Evolutionary conservation across 2,888 invertebrate genomes (phyloP).

Genomic region (Polymixis flavicincta): DNA sequence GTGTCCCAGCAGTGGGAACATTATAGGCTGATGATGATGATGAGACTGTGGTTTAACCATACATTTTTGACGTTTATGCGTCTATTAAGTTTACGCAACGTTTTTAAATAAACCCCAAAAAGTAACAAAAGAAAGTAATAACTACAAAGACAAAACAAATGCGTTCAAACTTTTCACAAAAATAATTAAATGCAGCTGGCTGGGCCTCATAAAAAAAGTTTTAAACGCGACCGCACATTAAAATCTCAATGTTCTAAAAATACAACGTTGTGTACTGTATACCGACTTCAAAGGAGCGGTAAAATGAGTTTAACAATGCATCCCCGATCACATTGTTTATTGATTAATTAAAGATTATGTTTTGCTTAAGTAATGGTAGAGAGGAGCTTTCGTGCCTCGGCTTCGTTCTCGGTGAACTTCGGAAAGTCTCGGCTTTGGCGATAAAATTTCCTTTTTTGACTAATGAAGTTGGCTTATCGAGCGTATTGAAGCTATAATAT

Average conservation of each 20-base stretch:
- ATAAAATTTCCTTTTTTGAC: background rate
- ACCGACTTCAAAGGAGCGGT: slow-evolving; percentile 40
- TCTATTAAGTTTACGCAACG: too few relatives aligned
- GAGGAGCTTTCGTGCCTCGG: background rate
- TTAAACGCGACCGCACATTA: slow-evolving; percentile 15
- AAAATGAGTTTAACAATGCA: slow-evolving; percentile 30
- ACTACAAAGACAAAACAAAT: slow-evolving; percentile 18
- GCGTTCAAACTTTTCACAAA: background rate
- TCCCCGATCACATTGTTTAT: slow-evolving; percentile 39
- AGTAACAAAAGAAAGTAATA: background rate
- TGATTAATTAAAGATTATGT: slow-evolving; percentile 40
- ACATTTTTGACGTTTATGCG: too few relatives aligned
- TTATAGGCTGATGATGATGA: too few relatives aligned
- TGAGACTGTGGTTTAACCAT: too few relatives aligned
- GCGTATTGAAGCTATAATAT: too few relatives aligned
- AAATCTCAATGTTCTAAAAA: slow-evolving; percentile 29
- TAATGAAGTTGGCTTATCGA: background rate
- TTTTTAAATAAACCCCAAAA: too few relatives aligned
- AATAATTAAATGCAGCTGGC: background rate
- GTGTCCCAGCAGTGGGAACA: too few relatives aligned
- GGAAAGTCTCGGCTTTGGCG: background rate
- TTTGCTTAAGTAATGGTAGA: slow-evolving; percentile 28
- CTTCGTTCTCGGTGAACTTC: background rate
- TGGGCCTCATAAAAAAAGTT: slow-evolving; percentile 17
- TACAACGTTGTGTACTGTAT: slow-evolving; percentile 37